A percentile compares a stretch with the other conserved stretches of the same genome.
Conservation (phyloP, 2,797 vertebrate genomes). For the Xenops minutus region DNA sequence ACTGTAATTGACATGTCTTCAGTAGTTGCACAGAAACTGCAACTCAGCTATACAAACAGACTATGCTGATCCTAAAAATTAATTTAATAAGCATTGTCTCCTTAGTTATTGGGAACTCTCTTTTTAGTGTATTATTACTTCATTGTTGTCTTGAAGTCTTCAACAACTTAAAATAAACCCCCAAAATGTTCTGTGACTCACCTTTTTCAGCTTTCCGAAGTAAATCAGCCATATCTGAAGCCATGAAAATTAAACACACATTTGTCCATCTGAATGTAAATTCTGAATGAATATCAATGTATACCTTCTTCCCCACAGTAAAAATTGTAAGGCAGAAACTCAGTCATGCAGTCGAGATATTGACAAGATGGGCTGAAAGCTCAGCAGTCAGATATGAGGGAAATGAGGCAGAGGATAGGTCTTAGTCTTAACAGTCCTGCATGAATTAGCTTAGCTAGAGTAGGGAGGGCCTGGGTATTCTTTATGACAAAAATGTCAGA, state of each 20-base stretch:
- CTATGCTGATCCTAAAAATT: neutral
- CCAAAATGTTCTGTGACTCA: neutral
- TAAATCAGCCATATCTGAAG: neutral
- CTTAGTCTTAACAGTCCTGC: neutral
- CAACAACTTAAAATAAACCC: neutral
- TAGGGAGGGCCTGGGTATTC: neutral
- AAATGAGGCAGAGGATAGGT: neutral
- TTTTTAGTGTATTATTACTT: neutral
- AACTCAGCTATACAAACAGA: neutral
- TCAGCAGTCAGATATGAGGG: neutral
- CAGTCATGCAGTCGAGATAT: neutral
- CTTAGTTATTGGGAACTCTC: neutral
- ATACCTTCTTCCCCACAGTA: neutral
- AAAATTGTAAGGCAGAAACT: neutral
- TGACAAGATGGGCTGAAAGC: neutral
- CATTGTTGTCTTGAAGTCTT: neutral
- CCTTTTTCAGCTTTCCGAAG: neutral
- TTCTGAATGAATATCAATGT: neutral
- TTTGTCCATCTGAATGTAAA: neutral
- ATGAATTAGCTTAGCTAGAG: neutral
- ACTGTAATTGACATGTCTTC: neutral
- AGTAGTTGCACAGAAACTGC: neutral
- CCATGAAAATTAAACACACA: neutral
- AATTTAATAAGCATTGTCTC: neutral
- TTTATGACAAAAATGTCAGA: constrained; percentile 16